A percentile compares a stretch with the other conserved stretches of the same genome.
These are phyloP conservation scores for Ellobius talpinus DNA, from an alignment of 2,113 vertebrate species.

Conservation along the genomic window DNA sequence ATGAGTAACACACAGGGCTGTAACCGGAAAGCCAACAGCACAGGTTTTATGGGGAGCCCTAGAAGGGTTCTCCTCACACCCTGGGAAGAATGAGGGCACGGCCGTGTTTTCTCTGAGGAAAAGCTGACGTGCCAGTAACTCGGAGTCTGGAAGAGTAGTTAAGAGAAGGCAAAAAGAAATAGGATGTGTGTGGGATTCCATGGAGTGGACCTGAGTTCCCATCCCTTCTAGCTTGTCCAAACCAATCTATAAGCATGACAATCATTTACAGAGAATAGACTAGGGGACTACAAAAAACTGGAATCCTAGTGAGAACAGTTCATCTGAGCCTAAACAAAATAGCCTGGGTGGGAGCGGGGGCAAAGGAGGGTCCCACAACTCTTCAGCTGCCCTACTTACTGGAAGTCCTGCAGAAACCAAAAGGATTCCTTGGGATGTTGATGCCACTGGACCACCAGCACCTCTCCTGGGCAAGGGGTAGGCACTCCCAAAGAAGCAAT, in stretches of 20 bases:
- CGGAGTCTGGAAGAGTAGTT: background rate
- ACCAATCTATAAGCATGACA: background rate
- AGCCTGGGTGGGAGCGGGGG: accelerated
- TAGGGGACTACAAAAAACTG: background rate
- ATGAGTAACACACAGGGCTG: accelerated
- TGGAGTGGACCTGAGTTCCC: background rate
- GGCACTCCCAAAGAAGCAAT: background rate
- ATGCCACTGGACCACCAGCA: background rate
- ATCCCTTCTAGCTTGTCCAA: background rate
- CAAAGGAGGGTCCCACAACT: background rate
- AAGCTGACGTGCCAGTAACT: background rate
- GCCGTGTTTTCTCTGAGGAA: background rate
- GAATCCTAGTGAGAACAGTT: background rate
- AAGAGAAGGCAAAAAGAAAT: background rate
- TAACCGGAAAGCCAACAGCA: background rate
- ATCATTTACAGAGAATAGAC: background rate
- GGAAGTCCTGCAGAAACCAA: background rate
- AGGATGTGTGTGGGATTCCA: accelerated
- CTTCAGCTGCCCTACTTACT: background rate
- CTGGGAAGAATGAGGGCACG: background rate
- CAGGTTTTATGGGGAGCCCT: background rate
- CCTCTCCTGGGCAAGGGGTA: background rate
- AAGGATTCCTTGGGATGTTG: background rate
- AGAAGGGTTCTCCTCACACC: background rate
- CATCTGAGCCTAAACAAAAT: background rate